Percentiles rank a stretch among this genome's conserved stretches.
These are phyloP conservation scores for Casuarius casuarius DNA, from an alignment of 2,113 vertebrate genomes.

Conservation along the genomic window DNA sequence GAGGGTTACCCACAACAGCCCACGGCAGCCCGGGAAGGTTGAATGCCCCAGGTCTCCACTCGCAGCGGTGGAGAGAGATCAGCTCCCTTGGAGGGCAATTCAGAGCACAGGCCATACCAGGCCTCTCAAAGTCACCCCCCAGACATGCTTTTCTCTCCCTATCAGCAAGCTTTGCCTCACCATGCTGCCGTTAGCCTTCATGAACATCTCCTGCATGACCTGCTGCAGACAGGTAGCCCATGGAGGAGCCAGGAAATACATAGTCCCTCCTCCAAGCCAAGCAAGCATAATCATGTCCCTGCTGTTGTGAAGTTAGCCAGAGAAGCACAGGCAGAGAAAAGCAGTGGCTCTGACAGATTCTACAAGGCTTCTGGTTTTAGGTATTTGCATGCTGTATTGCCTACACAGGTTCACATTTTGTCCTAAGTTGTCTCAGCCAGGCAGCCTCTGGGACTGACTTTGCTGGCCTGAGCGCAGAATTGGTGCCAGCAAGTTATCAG, in stretches of 20 bases:
- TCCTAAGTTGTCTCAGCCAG: not conserved
- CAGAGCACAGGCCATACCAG: rapidly evolving
- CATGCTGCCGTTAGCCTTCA: rapidly evolving
- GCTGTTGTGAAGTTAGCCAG: rapidly evolving
- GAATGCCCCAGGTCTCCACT: not conserved
- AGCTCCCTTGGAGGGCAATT: not conserved
- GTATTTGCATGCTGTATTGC: rapidly evolving
- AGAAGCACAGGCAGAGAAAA: not conserved
- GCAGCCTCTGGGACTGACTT: not conserved
- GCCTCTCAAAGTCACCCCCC: not conserved
- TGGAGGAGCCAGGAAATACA: rapidly evolving
- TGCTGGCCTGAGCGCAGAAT: not conserved
- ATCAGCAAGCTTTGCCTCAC: not conserved
- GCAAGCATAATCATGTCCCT: not conserved
- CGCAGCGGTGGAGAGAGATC: rapidly evolving
- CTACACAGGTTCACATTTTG: rapidly evolving
- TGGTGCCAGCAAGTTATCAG: rapidly evolving
- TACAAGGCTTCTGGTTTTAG: rapidly evolving
- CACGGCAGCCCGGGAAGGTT: not conserved
- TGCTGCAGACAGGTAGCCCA: not conserved
- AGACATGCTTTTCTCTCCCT: not conserved
- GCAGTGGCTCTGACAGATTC: rapidly evolving
- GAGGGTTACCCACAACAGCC: rapidly evolving
- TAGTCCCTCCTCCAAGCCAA: rapidly evolving
- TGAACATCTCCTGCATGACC: rapidly evolving